Base-by-base conservation (phyloP, 2,888 invertebrate genomes). In the Athalia cordata region DNA sequence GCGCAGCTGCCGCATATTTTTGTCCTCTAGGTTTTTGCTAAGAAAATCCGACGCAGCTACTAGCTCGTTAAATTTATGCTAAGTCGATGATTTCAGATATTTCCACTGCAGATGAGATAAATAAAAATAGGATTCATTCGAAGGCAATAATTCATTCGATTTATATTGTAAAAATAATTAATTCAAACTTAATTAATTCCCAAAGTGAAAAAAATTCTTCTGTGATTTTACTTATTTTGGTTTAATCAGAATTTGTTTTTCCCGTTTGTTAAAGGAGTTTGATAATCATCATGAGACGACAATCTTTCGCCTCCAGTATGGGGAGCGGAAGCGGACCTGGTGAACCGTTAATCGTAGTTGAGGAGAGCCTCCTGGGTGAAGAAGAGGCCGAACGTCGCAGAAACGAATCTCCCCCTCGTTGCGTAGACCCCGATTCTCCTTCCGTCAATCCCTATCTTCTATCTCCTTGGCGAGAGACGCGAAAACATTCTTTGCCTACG, bases 401-500 rank as follows among this genome's bases (percentile, higher is more conserved):
- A 80, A 87, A 83, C 80, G 92, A 92, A 11, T 92, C 92, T 43
- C 93, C 93, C 3, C 92, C 92, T 65, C 92, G 93, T 11, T 95
- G 94, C 84, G 91, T 95, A 65, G 95, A 95, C 86, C 94, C 95
- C 80, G 96, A 95, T 88, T 95, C 95, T 0, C 95, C 95, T 0
- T 93, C 94, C 3, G 88, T 91, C 79, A 96, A 96, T 90, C 96
- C 96, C 0, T 96, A 95, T 91, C 92, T 96, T 72, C 90, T 96
- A 77, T 96, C 96, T 0, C 96, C 96, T 4, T 96, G 95, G 94
- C 92, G 95, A 43, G 95, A 95, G 84, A 93, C 94, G 0, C 92
- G 96, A 84, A 96, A 96, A 86, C 95, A 96, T 86, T 96, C 96
- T 45, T 91, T 96, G 84, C 96, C 96, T 2, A 96, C 96, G 0